phyloP scores from a whole-genome alignment of 2,113 vertebrate genomes.

The Electrona antarctica region DNA sequence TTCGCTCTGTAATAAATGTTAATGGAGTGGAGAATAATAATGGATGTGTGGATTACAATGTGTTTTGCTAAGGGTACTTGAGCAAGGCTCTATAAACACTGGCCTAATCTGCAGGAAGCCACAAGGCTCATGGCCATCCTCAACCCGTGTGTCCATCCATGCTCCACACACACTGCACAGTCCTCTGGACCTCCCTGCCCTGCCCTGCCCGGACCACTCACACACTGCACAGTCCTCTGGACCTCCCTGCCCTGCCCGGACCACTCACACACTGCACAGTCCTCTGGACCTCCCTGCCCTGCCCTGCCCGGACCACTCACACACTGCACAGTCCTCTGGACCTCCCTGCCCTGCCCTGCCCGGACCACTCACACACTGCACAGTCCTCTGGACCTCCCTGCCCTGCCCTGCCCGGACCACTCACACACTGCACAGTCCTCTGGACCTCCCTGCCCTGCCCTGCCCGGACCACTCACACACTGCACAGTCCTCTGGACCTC shows the following conservation, averaged over 20 bases:
- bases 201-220: slow-evolving; percentile 5
- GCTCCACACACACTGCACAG: not conserved
- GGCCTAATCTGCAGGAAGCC: slow-evolving; percentile 76
- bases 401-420: too few relatives aligned
- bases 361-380: too few relatives aligned
- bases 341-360: too few relatives aligned
- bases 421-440: too few relatives aligned
- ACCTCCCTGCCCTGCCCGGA: slow-evolving; percentile 17
- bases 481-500: too few relatives aligned
- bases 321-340: too few relatives aligned
- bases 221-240: slow-evolving; percentile 8
- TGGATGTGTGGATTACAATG: slow-evolving; percentile 53
- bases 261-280: not conserved
- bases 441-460: too few relatives aligned
- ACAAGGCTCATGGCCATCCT: slow-evolving; percentile 54
- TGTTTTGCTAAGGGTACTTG: slow-evolving; percentile 68
- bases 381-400: too few relatives aligned
- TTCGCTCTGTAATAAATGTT: slow-evolving; percentile 26
- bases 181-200: slow-evolving; percentile 25
- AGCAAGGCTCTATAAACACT: slow-evolving; percentile 71
- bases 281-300: too few relatives aligned
- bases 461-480: too few relatives aligned
- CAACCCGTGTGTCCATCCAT: slow-evolving; percentile 11
- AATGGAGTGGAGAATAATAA: slow-evolving; percentile 52
- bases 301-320: too few relatives aligned